Conservation (phyloP, 2,888 invertebrate species). For the Phalera bucephala region DNA sequence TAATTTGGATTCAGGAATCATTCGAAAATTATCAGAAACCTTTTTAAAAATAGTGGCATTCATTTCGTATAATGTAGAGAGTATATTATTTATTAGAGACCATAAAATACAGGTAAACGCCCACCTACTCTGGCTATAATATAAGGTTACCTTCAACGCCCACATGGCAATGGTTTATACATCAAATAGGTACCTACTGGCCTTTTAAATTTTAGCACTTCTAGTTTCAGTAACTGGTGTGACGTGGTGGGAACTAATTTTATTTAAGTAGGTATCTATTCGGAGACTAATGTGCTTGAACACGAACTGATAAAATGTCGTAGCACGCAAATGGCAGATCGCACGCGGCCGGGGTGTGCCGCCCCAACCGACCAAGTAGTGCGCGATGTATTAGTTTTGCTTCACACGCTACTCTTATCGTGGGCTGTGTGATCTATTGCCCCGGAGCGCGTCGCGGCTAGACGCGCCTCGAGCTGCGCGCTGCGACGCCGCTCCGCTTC, state of each 20-base stretch:
- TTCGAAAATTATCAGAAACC: neutral
- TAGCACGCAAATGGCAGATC: too few species aligned
- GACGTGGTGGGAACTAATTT: too few species aligned
- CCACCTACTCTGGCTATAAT: neutral
- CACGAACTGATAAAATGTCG: too few species aligned
- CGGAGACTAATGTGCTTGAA: too few species aligned
- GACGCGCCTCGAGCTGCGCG: neutral
- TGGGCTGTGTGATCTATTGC: neutral
- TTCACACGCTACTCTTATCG: neutral
- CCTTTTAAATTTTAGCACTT: too few species aligned
- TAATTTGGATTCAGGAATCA: neutral
- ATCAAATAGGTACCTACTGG: too few species aligned
- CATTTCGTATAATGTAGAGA: neutral
- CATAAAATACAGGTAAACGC: neutral
- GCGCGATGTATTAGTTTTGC: neutral
- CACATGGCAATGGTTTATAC: neutral
- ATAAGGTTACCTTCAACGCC: neutral
- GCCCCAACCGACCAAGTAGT: neutral
- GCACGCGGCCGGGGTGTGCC: too few species aligned
- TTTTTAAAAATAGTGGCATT: neutral
- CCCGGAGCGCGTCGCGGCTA: neutral
- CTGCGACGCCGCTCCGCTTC: too few species aligned
- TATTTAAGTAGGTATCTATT: too few species aligned
- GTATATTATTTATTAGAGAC: neutral
- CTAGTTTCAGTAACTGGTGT: too few species aligned